Base-by-base conservation (phyloP, 2,888 invertebrate genomes). In the Drosophila sordidapex region DNA sequence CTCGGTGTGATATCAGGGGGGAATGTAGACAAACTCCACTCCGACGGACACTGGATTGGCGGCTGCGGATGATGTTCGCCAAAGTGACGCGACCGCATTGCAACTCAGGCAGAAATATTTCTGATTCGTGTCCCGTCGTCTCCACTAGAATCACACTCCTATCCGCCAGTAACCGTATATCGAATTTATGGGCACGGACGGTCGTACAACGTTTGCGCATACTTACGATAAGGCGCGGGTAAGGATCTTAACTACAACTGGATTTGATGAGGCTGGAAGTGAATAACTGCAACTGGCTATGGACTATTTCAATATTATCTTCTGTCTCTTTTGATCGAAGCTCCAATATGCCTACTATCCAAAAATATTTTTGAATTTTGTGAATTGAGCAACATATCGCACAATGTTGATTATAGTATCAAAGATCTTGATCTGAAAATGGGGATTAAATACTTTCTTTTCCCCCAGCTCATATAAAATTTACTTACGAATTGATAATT, bases 41-140 rank as follows among this genome's bases (percentile, higher is more conserved):
- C 6, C 36, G 5, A 7, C 15, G 38, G 0, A 21, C 2, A 4
- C 10, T 58, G 4, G 53, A 64, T 40, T 71, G 79, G 10, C 82
- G 70, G 21, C 54, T 61, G 29, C 36, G 49, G 5, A 78, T 56
- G 7, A 83, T 60, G 64, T 85, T 83, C 11, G 21, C 35, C 18
- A 83, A 53, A 4, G 21, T 31, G 53, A 83, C 49, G 31, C 66
- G 83, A 8, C 49, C 65, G 1, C 49, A 13, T 3, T 33, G 53
- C 15, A 82, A 46, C 4, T 68, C 67, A 0, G 83, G 83, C 25
- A 86, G 5, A 73, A 83, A 83, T 38, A 83, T 79, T 70, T 83
- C 86, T 8, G 86, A 71, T 27, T 83, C 86, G 21, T 74, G 54
- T 4, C 76, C 72, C 1, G 10, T 6, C 21, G 59, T 46, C 38